Evolutionary conservation across 2,888 invertebrate genomes (phyloP).

Genomic region (Amorpha juglandis): DNA sequence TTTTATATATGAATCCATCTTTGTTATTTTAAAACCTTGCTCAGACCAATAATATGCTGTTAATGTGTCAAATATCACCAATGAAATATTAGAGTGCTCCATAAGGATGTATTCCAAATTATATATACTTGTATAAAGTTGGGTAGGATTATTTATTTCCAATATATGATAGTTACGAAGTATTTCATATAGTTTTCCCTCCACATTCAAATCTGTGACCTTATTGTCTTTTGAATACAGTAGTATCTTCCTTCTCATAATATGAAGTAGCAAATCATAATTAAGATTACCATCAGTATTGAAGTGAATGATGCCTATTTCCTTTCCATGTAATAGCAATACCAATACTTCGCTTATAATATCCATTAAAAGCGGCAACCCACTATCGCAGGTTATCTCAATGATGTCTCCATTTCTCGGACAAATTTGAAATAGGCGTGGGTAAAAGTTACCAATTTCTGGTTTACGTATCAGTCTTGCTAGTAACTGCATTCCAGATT

Average conservation of each 20-base stretch:
- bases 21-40: conserved; percentile 69
- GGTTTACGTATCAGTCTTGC: conserved; percentile 77
- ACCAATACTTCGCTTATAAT: conserved; percentile 65
- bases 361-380: conserved; percentile 60
- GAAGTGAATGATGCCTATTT: conserved; percentile 65
- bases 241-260: conserved; percentile 42
- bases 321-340: conserved; percentile 53
- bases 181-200: conserved; percentile 40
- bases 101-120: conserved; percentile 70
- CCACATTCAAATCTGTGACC: conserved; percentile 36
- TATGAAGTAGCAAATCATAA: conserved; percentile 48
- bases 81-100: conserved; percentile 63
- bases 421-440: conserved; percentile 69
- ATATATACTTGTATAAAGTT: conserved; percentile 70
- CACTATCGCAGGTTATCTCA: conserved; percentile 63
- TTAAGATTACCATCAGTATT: conserved; percentile 74
- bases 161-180: conserved; percentile 59
- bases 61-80: conserved; percentile 73
- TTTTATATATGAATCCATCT: conserved; percentile 80
- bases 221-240: conserved; percentile 28
- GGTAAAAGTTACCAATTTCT: conserved; percentile 72
- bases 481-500: conserved; percentile 85
- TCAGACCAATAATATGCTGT: conserved; percentile 83
- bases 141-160: conserved; percentile 69
- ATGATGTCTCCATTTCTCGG: conserved; percentile 62